phyloP scores from a whole-genome alignment of 2,888 invertebrate genomes.

The Bembecia ichneumoniformis region DNA sequence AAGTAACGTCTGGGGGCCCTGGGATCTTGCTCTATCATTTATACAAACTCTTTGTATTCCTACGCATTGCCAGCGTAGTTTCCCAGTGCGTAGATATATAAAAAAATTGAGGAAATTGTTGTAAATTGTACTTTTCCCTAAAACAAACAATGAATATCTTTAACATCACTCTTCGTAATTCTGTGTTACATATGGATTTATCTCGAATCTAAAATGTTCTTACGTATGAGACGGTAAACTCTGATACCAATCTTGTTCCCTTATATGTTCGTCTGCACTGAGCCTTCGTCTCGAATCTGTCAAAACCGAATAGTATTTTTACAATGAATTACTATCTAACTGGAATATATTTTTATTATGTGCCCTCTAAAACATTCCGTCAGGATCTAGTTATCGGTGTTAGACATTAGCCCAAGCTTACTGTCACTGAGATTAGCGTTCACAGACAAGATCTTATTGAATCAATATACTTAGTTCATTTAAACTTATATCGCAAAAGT shows the following conservation, averaged over 20 bases:
- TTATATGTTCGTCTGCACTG: constrained; percentile 23
- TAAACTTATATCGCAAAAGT: too few relatives aligned
- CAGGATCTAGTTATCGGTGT: too few relatives aligned
- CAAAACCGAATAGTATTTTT: constrained; percentile 22
- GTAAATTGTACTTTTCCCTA: not conserved
- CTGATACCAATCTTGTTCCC: constrained; percentile 27
- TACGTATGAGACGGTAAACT: constrained; percentile 24
- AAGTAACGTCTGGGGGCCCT: too few relatives aligned
- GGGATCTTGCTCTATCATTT: too few relatives aligned
- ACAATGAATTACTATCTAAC: too few relatives aligned
- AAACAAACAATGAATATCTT: not conserved
- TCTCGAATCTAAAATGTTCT: constrained; percentile 28
- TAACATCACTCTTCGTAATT: not conserved
- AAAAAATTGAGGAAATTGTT: not conserved
- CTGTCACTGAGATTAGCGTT: too few relatives aligned
- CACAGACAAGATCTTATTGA: too few relatives aligned
- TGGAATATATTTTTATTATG: too few relatives aligned
- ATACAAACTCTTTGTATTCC: too few relatives aligned
- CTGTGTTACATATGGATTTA: constrained; percentile 18
- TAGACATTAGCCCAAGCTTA: too few relatives aligned
- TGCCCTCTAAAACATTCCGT: too few relatives aligned
- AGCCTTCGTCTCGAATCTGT: constrained; percentile 17
- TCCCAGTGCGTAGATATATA: not conserved
- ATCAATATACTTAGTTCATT: too few relatives aligned
- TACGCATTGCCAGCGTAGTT: not conserved